Base-by-base conservation (phyloP, 2,113 vertebrate species). In the Hippotragus niger region DNA sequence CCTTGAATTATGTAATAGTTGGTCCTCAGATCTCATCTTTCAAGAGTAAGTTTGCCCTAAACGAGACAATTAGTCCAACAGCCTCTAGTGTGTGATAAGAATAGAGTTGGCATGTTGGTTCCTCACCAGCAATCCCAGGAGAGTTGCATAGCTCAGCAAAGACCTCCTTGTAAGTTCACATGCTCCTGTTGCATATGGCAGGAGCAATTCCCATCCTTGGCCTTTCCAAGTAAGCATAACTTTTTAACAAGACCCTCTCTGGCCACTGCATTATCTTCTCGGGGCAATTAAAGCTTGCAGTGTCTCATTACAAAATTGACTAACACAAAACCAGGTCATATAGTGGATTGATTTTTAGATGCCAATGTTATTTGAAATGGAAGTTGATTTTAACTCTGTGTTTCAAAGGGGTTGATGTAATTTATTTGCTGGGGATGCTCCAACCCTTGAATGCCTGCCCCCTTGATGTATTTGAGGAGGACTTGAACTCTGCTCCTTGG, bases 321-420 rank as follows among this genome's bases (percentile, higher is more conserved):
- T 47, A 25, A 67, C 11, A 47, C 27, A 31, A 88, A 67, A 14
- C 14, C 50, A 93, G 45, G 13, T 36, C 21, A 36, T 52, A 71
- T 1, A 23, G 29, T 78, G 90, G 74, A 80, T 4, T 9, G 4
- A 71, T 25, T 57, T 74, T 87, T 33, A 50, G 13, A 40, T 88
- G 40, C 7, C 31, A 45, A 5, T 45, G 13, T 43, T 43, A 21
- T 92, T 43, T 67, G 64, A 86, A 47, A 78, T 43, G 19, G 40
- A 95, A 90, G 16, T 78, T 60, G 53, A n/a, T 64, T 62, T 97
- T 88, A 92, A 43, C 17, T 50, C 25, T 21, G 29, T 80, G 23
- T 60, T 45, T 96, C 71, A 45, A 85, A 91, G 60, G 33, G 2
- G 1, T 40, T 29, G 13, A 13, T 76, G 7, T 76, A 60, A 52